These are phyloP conservation scores for Stictonetta naevosa DNA, from an alignment of 2,113 vertebrate species.

Conservation along the genomic window DNA sequence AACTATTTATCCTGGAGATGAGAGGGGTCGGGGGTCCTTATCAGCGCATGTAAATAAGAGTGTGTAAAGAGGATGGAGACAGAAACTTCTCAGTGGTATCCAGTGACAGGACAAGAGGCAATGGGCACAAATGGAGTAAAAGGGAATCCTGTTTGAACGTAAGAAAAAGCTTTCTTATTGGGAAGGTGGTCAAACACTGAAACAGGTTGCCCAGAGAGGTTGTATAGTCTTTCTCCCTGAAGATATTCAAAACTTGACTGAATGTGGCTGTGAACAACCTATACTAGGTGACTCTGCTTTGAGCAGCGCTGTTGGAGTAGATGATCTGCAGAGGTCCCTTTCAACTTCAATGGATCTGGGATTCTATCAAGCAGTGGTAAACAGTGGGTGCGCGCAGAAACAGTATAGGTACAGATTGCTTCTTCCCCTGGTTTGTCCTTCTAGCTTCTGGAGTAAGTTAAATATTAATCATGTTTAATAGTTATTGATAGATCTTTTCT, in stretches of 20 bases:
- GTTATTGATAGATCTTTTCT: neutral
- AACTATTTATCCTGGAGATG: neutral
- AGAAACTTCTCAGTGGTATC: neutral
- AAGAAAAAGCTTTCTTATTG: neutral
- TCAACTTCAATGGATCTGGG: neutral
- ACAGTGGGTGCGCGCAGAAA: neutral
- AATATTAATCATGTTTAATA: neutral
- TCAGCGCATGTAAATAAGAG: neutral
- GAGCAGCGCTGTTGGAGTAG: neutral
- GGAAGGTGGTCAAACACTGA: neutral
- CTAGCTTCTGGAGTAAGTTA: neutral
- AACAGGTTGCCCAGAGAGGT: neutral
- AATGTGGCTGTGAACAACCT: neutral
- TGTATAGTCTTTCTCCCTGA: neutral
- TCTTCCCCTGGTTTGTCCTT: neutral
- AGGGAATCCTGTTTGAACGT: neutral
- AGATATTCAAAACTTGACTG: neutral
- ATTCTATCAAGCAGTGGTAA: neutral
- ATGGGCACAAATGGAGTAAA: neutral
- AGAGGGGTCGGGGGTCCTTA: neutral
- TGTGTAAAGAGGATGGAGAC: neutral
- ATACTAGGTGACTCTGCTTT: neutral
- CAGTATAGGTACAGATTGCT: neutral
- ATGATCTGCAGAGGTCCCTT: neutral
- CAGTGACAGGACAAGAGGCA: neutral